Conservation (phyloP, 1,140 invertebrate genomes). For the Sycophila sp. region DNA sequence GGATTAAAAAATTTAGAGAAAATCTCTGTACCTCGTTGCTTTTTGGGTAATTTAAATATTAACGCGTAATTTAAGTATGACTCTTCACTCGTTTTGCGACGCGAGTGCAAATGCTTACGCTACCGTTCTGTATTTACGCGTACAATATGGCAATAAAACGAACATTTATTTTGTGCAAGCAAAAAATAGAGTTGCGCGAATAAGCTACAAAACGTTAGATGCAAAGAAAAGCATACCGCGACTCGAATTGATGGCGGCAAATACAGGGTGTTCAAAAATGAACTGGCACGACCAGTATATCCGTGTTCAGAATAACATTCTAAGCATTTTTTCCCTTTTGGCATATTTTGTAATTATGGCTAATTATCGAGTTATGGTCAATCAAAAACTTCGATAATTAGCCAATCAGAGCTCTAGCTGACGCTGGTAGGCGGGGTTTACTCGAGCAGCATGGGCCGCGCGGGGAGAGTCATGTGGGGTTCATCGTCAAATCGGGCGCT, state of each 20-base stretch:
- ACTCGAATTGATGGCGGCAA: conserved; percentile 39
- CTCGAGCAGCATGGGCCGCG: too few species aligned
- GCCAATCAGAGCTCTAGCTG: too few species aligned
- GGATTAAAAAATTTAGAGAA: conserved; percentile 3
- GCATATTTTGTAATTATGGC: too few species aligned
- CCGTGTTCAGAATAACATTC: too few species aligned
- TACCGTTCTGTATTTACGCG: conserved; percentile 10
- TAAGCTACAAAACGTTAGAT: background rate
- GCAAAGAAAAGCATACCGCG: conserved; percentile 30
- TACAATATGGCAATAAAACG: background rate
- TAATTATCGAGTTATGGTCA: too few species aligned
- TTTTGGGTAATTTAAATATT: background rate
- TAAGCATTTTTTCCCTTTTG: too few species aligned
- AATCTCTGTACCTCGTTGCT: background rate
- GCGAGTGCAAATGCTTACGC: conserved; percentile 24
- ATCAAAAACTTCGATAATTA: too few species aligned
- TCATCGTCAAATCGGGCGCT: too few species aligned
- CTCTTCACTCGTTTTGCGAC: conserved; percentile 19
- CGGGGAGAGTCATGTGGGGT: too few species aligned
- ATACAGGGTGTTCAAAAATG: too few species aligned
- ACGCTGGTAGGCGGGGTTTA: too few species aligned
- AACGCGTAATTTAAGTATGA: background rate
- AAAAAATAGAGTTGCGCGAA: conserved; percentile 25
- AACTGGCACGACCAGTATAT: too few species aligned
- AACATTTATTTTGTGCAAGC: conserved; percentile 11